Evolutionary conservation across 1,140 invertebrate species (phyloP).

Genomic region (Paralvinella palmiformis): DNA sequence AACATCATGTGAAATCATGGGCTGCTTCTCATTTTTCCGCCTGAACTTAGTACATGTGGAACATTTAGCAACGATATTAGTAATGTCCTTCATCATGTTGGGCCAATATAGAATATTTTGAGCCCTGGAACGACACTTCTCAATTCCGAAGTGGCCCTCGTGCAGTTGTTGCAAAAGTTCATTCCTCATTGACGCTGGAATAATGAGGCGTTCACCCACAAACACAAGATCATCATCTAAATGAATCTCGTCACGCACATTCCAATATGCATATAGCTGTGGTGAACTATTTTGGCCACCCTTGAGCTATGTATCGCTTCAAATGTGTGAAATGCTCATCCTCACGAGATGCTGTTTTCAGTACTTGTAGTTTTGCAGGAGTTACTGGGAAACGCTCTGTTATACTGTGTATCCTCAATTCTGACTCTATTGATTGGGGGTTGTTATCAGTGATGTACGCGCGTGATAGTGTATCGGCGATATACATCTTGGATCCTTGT

Average conservation of each 20-base stretch:
- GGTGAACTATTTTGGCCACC: no score
- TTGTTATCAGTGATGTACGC: no score
- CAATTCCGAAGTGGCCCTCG: no score
- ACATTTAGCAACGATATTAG: background rate
- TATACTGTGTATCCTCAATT: no score
- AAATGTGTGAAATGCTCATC: no score
- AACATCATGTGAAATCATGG: background rate
- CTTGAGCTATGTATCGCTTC: no score
- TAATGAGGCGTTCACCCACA: background rate
- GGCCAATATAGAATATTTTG: no score
- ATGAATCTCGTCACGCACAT: background rate
- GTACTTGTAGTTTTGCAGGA: no score
- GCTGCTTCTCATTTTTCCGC: conserved; percentile 1
- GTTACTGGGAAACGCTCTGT: no score
- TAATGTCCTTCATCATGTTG: background rate
- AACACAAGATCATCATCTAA: background rate
- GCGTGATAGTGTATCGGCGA: conserved; percentile 2
- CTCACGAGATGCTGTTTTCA: no score
- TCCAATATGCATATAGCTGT: background rate
- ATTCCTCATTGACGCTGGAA: background rate
- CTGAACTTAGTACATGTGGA: background rate
- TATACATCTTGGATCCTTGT: background rate
- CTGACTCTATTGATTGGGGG: no score
- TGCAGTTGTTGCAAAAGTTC: background rate
- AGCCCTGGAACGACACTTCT: no score